phyloP scores from a whole-genome alignment of 2,888 invertebrate genomes.

The Nymphalis c-album region DNA sequence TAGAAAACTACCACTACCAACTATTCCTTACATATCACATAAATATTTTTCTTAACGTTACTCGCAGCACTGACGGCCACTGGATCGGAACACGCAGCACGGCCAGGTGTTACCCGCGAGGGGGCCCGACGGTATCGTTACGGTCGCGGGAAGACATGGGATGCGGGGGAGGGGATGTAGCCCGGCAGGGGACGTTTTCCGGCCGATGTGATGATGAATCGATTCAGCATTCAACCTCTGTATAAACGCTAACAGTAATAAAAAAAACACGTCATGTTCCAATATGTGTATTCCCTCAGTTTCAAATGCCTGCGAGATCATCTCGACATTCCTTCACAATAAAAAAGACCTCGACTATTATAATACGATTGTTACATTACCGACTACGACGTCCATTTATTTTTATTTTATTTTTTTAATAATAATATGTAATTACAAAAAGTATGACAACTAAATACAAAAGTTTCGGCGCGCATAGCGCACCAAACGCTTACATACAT shows the following conservation, averaged over 20 bases:
- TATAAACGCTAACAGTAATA: slow-evolving; percentile 37
- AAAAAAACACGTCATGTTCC: slow-evolving; percentile 63
- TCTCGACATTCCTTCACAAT: slow-evolving; percentile 76
- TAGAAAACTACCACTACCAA: too few relatives aligned
- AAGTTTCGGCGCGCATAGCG: slow-evolving; percentile 72
- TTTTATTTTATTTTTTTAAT: slow-evolving; percentile 56
- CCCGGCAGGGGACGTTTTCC: too few relatives aligned
- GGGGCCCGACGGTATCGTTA: too few relatives aligned
- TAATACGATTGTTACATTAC: slow-evolving; percentile 61
- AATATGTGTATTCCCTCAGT: slow-evolving; percentile 71
- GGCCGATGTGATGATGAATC: too few relatives aligned
- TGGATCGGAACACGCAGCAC: too few relatives aligned
- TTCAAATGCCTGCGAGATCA: slow-evolving; percentile 77
- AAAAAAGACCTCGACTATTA: slow-evolving; percentile 73
- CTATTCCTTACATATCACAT: too few relatives aligned
- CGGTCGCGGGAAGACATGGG: too few relatives aligned
- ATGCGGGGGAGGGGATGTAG: too few relatives aligned
- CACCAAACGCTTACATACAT: slow-evolving; percentile 71
- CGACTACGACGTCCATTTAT: slow-evolving; percentile 60
- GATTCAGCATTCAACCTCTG: too few relatives aligned
- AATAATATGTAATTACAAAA: slow-evolving; percentile 78
- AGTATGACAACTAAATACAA: slow-evolving; percentile 79
- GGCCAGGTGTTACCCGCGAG: too few relatives aligned
- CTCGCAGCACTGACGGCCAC: too few relatives aligned
- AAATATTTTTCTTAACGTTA: too few relatives aligned